phyloP scores from a whole-genome alignment of 2,113 vertebrate genomes.

The Aptenodytes patagonicus region DNA sequence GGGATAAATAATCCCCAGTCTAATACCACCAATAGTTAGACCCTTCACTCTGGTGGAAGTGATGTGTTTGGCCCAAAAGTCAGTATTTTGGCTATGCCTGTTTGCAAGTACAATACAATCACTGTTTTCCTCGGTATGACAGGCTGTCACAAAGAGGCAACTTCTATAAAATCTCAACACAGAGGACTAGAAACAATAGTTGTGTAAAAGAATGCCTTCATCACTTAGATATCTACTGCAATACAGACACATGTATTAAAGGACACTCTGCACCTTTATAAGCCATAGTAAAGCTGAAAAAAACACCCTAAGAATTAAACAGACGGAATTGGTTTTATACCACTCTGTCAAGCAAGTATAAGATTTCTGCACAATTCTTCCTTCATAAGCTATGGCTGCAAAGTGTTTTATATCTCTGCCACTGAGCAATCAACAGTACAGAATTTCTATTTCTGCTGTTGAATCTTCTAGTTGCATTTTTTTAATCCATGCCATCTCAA shows the following conservation, averaged over 20 bases:
- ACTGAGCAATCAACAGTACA: neutral
- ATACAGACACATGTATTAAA: neutral
- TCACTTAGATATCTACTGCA: neutral
- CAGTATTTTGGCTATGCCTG: neutral
- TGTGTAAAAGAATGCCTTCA: neutral
- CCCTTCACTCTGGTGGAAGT: neutral
- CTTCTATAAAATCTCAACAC: neutral
- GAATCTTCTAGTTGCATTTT: neutral
- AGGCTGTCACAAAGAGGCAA: neutral
- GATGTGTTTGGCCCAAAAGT: neutral
- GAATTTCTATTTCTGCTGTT: neutral
- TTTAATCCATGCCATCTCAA: neutral
- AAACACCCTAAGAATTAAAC: neutral
- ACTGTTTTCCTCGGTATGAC: neutral
- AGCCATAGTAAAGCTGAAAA: neutral
- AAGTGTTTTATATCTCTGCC: neutral
- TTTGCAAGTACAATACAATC: neutral
- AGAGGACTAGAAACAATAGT: neutral
- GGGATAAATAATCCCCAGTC: neutral
- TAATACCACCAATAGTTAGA: neutral
- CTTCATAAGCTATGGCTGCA: neutral
- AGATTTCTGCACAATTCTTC: neutral
- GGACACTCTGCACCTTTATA: neutral
- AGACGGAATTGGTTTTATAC: neutral
- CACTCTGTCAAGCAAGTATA: neutral